phyloP scores from a whole-genome alignment of 2,113 vertebrate genomes.

The Onychostruthus taczanowskii region DNA sequence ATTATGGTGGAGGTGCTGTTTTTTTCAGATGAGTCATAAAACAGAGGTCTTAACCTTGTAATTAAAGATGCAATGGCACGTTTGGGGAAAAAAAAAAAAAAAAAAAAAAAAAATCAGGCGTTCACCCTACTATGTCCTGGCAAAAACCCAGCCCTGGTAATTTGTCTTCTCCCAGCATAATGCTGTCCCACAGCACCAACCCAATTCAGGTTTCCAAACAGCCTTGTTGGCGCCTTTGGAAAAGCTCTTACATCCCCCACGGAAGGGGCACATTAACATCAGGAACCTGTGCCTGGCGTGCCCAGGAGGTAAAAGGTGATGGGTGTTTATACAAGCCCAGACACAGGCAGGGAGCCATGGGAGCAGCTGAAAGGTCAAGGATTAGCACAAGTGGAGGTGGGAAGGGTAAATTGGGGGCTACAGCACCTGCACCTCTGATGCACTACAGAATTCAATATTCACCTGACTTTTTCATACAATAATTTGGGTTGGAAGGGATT shows the following conservation, averaged over 20 bases:
- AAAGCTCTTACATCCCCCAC: background rate
- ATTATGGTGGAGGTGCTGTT: constrained; percentile 43
- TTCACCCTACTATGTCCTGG: constrained; percentile 44
- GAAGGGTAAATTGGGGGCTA: background rate
- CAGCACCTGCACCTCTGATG: background rate
- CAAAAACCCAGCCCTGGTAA: background rate
- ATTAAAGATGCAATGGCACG: constrained; percentile 57
- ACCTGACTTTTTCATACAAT: background rate
- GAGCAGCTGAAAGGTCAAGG: background rate
- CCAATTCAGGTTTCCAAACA: background rate
- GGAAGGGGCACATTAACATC: background rate
- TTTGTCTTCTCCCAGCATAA: background rate
- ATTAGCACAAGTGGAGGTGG: background rate
- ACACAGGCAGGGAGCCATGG: background rate
- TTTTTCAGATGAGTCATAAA: constrained; percentile 58
- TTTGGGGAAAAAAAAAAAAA: background rate
- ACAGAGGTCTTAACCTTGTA: constrained; percentile 62
- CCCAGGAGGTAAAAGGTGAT: constrained; percentile 45
- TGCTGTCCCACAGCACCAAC: background rate
- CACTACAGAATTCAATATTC: background rate
- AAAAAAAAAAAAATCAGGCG: background rate
- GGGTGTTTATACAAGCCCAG: background rate
- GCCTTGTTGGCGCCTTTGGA: background rate
- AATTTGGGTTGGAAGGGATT: background rate
- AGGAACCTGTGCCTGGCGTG: background rate